phyloP scores from a whole-genome alignment of 2,888 invertebrate genomes.

The Marasmarcha lunaedactyla region DNA sequence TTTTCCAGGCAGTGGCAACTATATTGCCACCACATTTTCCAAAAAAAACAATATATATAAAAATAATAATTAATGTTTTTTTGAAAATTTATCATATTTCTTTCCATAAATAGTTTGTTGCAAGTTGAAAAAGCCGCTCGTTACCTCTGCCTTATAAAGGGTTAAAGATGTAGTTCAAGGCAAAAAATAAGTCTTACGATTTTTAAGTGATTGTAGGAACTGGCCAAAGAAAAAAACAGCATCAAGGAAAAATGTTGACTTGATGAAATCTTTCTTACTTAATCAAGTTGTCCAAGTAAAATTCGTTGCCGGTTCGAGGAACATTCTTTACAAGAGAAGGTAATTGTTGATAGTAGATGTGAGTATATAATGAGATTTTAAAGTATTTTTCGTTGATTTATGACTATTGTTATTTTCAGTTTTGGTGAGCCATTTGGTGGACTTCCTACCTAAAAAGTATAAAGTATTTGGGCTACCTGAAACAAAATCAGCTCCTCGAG shows the following conservation, averaged over 20 bases:
- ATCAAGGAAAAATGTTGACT: constrained; percentile 6
- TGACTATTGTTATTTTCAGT: neutral
- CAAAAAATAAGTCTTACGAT: neutral
- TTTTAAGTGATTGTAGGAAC: constrained; percentile 2
- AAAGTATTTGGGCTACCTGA: constrained; percentile 7
- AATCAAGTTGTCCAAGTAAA: constrained; percentile 10
- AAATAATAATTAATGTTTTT: too few relatives aligned
- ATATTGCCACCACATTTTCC: too few relatives aligned
- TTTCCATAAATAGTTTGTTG: too few relatives aligned
- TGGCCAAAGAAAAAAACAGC: constrained; percentile 8
- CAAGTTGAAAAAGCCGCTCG: too few relatives aligned
- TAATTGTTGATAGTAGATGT: neutral
- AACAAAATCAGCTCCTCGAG: constrained; percentile 7
- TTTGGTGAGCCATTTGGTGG: constrained; percentile 9
- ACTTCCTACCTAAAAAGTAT: constrained; percentile 9
- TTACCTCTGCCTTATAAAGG: too few relatives aligned
- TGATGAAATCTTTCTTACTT: constrained; percentile 10
- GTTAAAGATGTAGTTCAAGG: neutral
- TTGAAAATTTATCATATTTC: too few relatives aligned
- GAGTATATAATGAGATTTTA: constrained; percentile 1
- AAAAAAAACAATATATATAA: too few relatives aligned
- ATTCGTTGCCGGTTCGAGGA: constrained; percentile 6
- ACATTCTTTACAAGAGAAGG: constrained; percentile 7
- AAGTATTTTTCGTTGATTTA: constrained; percentile 3
- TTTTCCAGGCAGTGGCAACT: too few relatives aligned